phyloP scores from a whole-genome alignment of 2,888 invertebrate species.

The Drosophila stalkeri region DNA sequence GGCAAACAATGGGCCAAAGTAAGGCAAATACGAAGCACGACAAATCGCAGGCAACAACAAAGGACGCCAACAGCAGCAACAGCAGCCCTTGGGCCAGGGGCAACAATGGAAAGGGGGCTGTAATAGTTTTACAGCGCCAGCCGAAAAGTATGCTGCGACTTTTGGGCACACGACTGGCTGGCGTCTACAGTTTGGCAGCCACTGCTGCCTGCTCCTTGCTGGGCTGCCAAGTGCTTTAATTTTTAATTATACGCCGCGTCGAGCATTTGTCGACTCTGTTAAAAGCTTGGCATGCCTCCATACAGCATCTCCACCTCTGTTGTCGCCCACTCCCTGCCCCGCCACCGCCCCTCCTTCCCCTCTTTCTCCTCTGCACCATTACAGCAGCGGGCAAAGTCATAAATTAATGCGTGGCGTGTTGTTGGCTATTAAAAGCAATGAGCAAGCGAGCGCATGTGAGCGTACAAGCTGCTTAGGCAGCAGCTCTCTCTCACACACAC shows the following conservation, averaged over 20 bases:
- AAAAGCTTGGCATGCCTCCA: conserved; percentile 49
- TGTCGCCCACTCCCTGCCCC: neutral
- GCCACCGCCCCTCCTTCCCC: too few species aligned
- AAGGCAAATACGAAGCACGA: conserved; percentile 48
- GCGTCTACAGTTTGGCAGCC: conserved; percentile 66
- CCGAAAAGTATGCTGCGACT: conserved; percentile 75
- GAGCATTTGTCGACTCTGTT: conserved; percentile 39
- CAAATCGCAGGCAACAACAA: conserved; percentile 42
- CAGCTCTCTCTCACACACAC: conserved; percentile 32
- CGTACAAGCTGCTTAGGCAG: conserved; percentile 70
- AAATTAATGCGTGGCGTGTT: conserved; percentile 80
- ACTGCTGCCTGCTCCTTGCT: conserved; percentile 10
- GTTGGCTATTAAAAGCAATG: conserved; percentile 81
- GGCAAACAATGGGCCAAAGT: conserved; percentile 73
- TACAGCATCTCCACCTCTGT: neutral
- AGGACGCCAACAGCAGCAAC: conserved; percentile 1
- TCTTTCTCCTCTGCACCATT: neutral
- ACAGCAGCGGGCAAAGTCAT: conserved; percentile 60
- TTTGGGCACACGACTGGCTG: conserved; percentile 65
- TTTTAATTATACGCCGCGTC: conserved; percentile 54
- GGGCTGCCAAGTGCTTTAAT: conserved; percentile 46
- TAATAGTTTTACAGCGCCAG: conserved; percentile 73
- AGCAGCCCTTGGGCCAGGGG: neutral
- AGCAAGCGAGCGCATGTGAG: conserved; percentile 76
- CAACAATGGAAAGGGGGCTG: conserved; percentile 27